Percentiles rank a stretch among this genome's conserved stretches.
phyloP scores from a whole-genome alignment of 2,113 vertebrate genomes.

The Narcine bancroftii region DNA sequence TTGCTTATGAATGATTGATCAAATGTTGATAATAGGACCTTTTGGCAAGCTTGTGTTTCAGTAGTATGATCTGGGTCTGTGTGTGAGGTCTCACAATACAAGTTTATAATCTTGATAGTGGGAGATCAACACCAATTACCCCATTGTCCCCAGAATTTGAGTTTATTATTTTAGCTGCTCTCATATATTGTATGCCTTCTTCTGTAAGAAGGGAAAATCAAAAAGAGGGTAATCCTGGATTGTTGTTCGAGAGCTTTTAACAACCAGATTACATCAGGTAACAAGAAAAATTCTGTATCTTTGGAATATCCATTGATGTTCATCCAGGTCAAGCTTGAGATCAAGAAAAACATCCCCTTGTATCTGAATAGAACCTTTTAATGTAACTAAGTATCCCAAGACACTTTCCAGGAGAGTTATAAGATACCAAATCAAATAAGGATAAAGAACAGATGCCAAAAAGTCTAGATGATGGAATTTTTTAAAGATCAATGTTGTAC shows the following conservation, averaged over 20 bases:
- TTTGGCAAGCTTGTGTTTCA: background rate
- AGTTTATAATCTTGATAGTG: background rate
- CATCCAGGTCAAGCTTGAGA: background rate
- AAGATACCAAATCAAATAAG: background rate
- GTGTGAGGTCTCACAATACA: background rate
- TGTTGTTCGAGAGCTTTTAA: background rate
- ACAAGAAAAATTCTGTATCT: background rate
- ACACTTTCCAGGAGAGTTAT: background rate
- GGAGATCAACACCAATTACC: background rate
- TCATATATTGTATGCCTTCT: background rate
- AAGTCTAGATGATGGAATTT: background rate
- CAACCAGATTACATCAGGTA: background rate
- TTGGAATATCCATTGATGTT: background rate
- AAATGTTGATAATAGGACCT: background rate
- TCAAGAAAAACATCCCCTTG: background rate
- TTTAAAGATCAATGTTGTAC: background rate
- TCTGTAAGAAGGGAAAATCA: background rate
- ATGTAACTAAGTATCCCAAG: background rate
- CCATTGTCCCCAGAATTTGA: background rate
- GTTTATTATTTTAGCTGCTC: background rate
- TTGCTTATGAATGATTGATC: background rate
- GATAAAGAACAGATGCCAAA: background rate
- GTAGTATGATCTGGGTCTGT: background rate
- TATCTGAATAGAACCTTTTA: background rate
- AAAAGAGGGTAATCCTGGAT: background rate